Evolutionary conservation across 2,888 invertebrate species (phyloP), one percentile per base, ranked within the genome.

Genomic region (Bimastos eiseni): DNA sequence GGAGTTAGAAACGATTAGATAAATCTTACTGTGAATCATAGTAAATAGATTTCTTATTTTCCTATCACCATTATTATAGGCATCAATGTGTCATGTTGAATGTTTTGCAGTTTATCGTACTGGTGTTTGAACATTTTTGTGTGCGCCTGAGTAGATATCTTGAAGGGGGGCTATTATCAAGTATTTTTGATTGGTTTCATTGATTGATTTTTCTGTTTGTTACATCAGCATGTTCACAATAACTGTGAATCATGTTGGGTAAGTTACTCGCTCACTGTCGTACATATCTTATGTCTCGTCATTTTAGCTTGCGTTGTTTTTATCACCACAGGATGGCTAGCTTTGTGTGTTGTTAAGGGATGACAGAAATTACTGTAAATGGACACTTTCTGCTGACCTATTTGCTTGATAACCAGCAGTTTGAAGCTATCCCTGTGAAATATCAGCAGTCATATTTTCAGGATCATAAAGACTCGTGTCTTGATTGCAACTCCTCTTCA

Each of bases 221-320:
- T 34, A 89, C 41, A 83, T 89, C 92, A 94, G 94, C 93, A 94
- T 93, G 93, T 94, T 90, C 94, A 94, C 93, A 94, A 94, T 93
- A 94, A 94, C 92, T 94, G 94, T 93, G 94, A 94, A 86, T 93
- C 93, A 89, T 94, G 94, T 91, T 94, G 94, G 91, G 91, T 91
- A 83, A 91, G 90, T 90, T 89, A 70, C 70, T 70, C 30, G 1
- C 30, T 83, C n/a, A 33, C n/a, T 83, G 41, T 89, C 13, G 19
- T n/a, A 38, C 41, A 44, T 84, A 44, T 84, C 89, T 38, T 89
- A 38, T 89, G 55, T 36, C 34, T 90, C 49, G n/a, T 49, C 88
- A 90, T 44, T 19, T 88, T 44, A 88, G 49, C n/a, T 49, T 84
- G n/a, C 2, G 33, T 41, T 84, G 38, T 84, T 41, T 90, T n/a